Base-by-base conservation (phyloP, 2,888 invertebrate species). In the Limenitis camilla region DNA sequence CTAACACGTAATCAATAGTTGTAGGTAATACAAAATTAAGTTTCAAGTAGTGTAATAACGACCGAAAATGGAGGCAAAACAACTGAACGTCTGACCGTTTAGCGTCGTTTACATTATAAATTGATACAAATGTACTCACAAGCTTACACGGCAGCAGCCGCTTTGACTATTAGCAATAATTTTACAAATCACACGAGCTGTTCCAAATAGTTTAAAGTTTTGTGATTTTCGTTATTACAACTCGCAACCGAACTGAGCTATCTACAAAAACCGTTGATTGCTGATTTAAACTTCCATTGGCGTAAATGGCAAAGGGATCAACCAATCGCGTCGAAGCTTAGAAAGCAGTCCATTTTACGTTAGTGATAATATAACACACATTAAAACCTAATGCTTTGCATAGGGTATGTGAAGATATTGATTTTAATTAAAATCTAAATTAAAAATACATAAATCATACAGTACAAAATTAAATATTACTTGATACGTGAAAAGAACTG, bases 21-120 rank as follows among this genome's bases (percentile, higher is more conserved):
- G 52, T 55, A 54, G 59, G 52, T 36, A 36, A 38, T 49, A 32
- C 71, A 74, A 76, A 79, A 68, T 74, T 74, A 60, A 62, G 61
- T 71, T 77, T 74, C 74, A 80, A 76, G 71, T 66, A 52, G 55
- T 61, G 57, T 69, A 58, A 6, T 71, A 85, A 84, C 81, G 81
- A 78, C 72, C 63, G 72, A 78, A 80, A 84, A 86, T 85, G 85
- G 85, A 81, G 81, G 80, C 80, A 83, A 84, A 84, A 86, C 84
- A 86, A 87, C 74, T 79, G 83, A 87, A 78, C 69, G 72, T 78
- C 77, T 70, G 53, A 52, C 55, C 55, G 45, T 40, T 62, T 67
- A 72, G 76, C 78, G 72, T 76, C 74, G 71, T 3, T 72, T 69
- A 65, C 11, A 66, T 65, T 64, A 62, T 65, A 66, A 57, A 31